phyloP scores from a whole-genome alignment of 1,140 invertebrate species.

The Marisa cornuarietis region DNA sequence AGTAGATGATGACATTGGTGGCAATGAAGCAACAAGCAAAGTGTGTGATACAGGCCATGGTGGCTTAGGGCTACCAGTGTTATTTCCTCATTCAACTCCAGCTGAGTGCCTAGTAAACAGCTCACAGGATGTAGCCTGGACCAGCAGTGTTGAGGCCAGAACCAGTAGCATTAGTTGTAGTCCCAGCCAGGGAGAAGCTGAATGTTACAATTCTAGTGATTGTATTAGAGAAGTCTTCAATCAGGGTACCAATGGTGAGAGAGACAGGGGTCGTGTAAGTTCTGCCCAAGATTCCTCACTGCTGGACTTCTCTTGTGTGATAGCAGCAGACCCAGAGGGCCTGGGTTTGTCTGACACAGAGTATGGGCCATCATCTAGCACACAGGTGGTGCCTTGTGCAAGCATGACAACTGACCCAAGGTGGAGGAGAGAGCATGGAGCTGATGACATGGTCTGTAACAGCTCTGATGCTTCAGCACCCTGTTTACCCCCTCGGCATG shows the following conservation, averaged over 20 bases:
- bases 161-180: not conserved
- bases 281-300: constrained; percentile 10
- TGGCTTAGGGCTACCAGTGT: not conserved
- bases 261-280: constrained; percentile 14
- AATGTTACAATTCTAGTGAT: not conserved
- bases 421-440: not conserved
- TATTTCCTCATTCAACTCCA: constrained; percentile 4
- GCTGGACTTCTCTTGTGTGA: not conserved
- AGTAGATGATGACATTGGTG: constrained; percentile 10
- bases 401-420: no score
- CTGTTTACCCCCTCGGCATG: not conserved
- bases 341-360: constrained; percentile 10
- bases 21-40: constrained; percentile 18
- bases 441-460: constrained; percentile 21
- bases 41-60: not conserved
- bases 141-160: not conserved
- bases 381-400: constrained; percentile 1
- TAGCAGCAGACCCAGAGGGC: not conserved
- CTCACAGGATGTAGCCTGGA: constrained; percentile 10
- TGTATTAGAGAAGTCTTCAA: no score
- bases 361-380: constrained; percentile 21
- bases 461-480: constrained; percentile 16
- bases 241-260: not conserved
- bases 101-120: constrained; percentile 22
- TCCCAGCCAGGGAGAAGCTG: constrained; percentile 12